A percentile compares a stretch with the other conserved stretches of the same genome.
Conservation (phyloP, 2,888 invertebrate species). For the Ochropacha duplaris region DNA sequence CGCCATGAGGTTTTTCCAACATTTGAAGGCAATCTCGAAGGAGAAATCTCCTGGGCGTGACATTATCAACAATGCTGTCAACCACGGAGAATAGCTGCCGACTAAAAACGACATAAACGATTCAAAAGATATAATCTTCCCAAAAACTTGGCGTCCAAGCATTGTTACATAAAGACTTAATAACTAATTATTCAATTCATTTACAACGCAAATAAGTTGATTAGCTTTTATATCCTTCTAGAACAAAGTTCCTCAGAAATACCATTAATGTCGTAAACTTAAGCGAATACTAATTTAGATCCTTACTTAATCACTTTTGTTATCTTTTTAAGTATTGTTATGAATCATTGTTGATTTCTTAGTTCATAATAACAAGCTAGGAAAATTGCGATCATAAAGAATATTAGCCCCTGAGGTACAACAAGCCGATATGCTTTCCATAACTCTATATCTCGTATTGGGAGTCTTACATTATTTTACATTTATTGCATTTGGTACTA, state of each 20-base stretch:
- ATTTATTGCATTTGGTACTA: too few relatives aligned
- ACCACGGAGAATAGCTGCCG: background rate
- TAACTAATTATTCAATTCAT: background rate
- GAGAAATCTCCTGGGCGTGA: background rate
- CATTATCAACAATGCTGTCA: background rate
- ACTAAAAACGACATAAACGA: background rate
- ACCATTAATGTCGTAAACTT: background rate
- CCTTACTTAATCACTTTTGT: background rate
- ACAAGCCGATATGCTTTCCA: too few relatives aligned
- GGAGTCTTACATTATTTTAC: too few relatives aligned
- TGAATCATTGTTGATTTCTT: background rate
- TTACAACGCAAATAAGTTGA: background rate
- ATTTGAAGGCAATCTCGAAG: background rate
- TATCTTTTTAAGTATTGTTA: background rate
- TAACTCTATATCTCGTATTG: background rate
- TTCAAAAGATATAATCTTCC: background rate
- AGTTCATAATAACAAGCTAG: background rate
- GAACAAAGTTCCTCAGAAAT: background rate
- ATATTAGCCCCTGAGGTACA: background rate
- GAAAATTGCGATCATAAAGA: background rate
- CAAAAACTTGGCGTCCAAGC: background rate
- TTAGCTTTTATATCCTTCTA: background rate
- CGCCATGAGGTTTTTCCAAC: background rate
- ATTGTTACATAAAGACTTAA: background rate
- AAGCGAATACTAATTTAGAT: background rate